Conservation (phyloP, 1,140 invertebrate genomes). For the Ooceraea biroi region DNA sequence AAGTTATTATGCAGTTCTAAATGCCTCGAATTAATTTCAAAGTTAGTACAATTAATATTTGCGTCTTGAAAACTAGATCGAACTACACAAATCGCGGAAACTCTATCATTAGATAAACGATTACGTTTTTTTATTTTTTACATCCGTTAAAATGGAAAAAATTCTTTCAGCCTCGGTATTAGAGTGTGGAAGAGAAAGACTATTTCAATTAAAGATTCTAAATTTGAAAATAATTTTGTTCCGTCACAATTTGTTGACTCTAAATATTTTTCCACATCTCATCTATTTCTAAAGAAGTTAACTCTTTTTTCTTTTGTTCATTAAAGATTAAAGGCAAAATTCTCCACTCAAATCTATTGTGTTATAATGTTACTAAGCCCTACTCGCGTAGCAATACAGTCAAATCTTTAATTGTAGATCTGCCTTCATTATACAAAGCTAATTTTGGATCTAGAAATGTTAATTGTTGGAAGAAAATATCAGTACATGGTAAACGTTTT, state of each 20-base stretch:
- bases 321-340: conserved; percentile 19
- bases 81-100: no score
- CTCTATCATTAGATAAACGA: no score
- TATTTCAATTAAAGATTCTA: conserved; percentile 9
- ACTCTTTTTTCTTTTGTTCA: no score
- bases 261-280: conserved; percentile 35
- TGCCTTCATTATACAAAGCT: conserved; percentile 13
- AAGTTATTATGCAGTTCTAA: neutral
- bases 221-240: conserved; percentile 41
- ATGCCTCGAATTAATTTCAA: neutral
- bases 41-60: neutral
- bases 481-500: no score
- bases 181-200: neutral
- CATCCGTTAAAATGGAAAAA: no score
- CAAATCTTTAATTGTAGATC: no score
- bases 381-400: no score
- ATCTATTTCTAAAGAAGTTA: conserved; percentile 25
- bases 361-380: no score
- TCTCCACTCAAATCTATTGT: no score
- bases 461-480: neutral
- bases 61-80: neutral
- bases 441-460: conserved; percentile 15
- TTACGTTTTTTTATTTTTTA: no score
- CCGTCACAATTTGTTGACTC: conserved; percentile 18
- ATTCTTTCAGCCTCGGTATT: neutral